These are phyloP conservation scores for Podocnemis expansa DNA, from an alignment of 2,113 vertebrate species.

Conservation along the genomic window DNA sequence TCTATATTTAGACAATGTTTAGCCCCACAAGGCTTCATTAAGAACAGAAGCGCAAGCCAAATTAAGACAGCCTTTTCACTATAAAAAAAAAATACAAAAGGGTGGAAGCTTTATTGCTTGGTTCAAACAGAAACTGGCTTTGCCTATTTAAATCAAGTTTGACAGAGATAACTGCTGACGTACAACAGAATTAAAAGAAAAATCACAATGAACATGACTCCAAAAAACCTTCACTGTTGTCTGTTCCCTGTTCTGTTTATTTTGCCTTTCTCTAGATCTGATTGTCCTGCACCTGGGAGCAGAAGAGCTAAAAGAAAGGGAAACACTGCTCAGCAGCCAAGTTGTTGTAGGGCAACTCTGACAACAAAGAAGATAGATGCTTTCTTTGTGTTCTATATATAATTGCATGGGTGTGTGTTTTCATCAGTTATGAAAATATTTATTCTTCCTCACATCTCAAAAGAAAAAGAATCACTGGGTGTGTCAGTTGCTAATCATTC, in stretches of 20 bases:
- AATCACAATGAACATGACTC: neutral
- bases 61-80: too few relatives aligned
- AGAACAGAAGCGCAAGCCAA: too few relatives aligned
- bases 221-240: neutral
- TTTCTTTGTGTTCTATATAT: slow-evolving; percentile 58
- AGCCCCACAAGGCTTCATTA: neutral
- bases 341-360: neutral
- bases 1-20: neutral
- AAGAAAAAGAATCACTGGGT: slow-evolving; percentile 1
- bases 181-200: neutral
- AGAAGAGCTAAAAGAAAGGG: neutral
- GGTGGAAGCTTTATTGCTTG: neutral
- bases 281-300: neutral
- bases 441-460: slow-evolving; percentile 43
- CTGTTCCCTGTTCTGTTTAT: neutral
- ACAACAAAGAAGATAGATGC: slow-evolving; percentile 42
- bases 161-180: neutral
- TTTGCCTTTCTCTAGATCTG: neutral
- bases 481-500: neutral
- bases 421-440: slow-evolving; percentile 46
- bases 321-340: neutral
- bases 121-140: neutral
- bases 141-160: neutral
- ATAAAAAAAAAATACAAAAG: neutral
- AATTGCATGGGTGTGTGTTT: slow-evolving; percentile 62